phyloP scores from a whole-genome alignment of 2,113 vertebrate genomes.

The Boleophthalmus pectinirostris region DNA sequence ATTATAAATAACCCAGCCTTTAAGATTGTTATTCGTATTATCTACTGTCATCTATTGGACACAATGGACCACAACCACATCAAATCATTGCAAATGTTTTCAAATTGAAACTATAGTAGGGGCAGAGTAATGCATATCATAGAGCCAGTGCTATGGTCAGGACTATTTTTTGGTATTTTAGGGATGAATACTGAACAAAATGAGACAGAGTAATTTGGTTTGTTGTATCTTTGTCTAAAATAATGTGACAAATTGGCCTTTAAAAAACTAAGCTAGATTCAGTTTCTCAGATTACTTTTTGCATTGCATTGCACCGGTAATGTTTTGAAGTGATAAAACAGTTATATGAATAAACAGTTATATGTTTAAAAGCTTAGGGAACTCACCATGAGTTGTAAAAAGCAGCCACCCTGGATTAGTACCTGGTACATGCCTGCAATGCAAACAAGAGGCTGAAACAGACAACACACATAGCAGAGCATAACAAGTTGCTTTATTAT shows the following conservation, averaged over 20 bases:
- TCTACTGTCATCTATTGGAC: conserved; percentile 23
- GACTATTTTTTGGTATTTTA: background rate
- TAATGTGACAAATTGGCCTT: too few species aligned
- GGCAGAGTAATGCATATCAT: background rate
- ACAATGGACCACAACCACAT: conserved; percentile 26
- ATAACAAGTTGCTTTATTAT: background rate
- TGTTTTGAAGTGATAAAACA: background rate
- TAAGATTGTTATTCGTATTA: conserved; percentile 66
- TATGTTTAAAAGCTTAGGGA: background rate
- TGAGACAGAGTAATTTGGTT: too few species aligned
- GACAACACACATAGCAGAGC: background rate
- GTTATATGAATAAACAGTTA: background rate
- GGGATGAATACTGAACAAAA: too few species aligned
- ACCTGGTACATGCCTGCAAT: conserved; percentile 13
- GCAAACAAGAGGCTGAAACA: conserved; percentile 1
- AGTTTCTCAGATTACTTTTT: background rate
- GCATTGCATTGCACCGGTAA: background rate
- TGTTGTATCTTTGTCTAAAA: too few species aligned
- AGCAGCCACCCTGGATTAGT: background rate
- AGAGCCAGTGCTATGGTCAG: background rate
- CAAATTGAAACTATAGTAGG: background rate
- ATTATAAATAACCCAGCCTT: conserved; percentile 81
- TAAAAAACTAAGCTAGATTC: too few species aligned
- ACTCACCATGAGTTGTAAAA: conserved; percentile 5
- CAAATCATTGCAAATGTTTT: background rate